Evolutionary conservation across 1,140 invertebrate species (phyloP), one percentile per base, ranked within the genome.

Genomic region (Zaprionus africanus): DNA sequence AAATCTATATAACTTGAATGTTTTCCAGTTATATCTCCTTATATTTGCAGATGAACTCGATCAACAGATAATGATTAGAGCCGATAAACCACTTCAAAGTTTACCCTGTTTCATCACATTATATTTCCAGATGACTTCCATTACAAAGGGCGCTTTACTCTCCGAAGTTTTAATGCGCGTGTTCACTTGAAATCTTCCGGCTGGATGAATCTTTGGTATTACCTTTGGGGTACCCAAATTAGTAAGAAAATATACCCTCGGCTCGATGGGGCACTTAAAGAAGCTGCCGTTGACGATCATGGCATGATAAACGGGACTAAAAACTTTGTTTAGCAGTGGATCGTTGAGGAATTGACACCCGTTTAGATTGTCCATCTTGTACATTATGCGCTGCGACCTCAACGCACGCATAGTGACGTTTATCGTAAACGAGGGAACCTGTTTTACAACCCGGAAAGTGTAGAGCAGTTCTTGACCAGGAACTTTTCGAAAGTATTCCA

Each of bases 341-440:
- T 87, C 78, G 2, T 26, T 61, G 1, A 87, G 49, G 13, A 88
- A 87, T 9, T 56, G 56, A 34, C 83, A 87, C 17, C 83, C 83
- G 53, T 83, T 54, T 0, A 87, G 0, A 17, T 83, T 65, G 0
- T 73, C 26, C 4, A 87, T 19, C 11, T 65, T 71, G 31, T 78
- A 88, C 80, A 86, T 36, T 0, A 82, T 31, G 0, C 68, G 62
- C 9, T 87, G 69, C 0, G 83, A 70, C 5, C 49, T 68, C 0
- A 70, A 36, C 0, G 76, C 64, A 15, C 68, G 63, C 4, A 82
- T 31, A 6, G n/a, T 17, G 0, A 86, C 3, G 17, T 49, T 60
- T 1, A 86, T 58, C 11, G 54, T 51, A 0, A 86, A 86, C 1
- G 5, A 4, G 0, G 28, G 5, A 0, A 56, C 68, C 17, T 54